Base-by-base conservation (phyloP, 2,888 invertebrate species). In the Autographa gamma region DNA sequence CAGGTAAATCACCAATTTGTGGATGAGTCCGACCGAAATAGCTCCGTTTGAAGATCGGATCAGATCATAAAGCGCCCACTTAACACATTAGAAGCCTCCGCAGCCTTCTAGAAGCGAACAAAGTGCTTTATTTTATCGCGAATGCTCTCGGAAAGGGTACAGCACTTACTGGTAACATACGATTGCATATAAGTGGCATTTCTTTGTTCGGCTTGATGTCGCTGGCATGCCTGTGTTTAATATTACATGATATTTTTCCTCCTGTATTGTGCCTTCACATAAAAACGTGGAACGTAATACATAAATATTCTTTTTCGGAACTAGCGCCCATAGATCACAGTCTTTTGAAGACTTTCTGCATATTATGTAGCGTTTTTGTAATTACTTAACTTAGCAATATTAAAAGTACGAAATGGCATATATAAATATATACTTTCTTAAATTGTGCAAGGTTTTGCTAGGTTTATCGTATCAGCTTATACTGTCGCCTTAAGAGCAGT, bases 1-100 rank as follows among this genome's bases (percentile, higher is more conserved):
- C 38, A 63, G 58, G 63, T 73, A 67, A 67, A 77, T 67, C 73
- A 66, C 62, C 63, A 63, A 60, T 72, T 77, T 80, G 66, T 61
- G 66, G 52, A 48, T 52, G 48, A 56, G 58, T 41, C 66, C 61
- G 60, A 18, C 18, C 18, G 38, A 68, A 68, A 77, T 68, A 68
- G 80, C 68, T 60, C 67, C 68, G 31, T 63, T 43, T 59, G 56
- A 19, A 25, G 34, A 77, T 73, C 64, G 73, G 63, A 68, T 77
- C 77, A 54, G 32, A 56, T 43, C 54, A 56, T 64, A 66, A 80
- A 77, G 66, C 70, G 71, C 48, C 41, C 64, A 48, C 48, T 76
- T 77, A 66, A 79, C 63, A 68, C 62, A 80, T 80, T 77, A 72
- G 63, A 76, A 71, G 73, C 65, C 68, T 60, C 67, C 32, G 32